Conservation (phyloP, 2,888 invertebrate species). For the Pyralis farinalis region DNA sequence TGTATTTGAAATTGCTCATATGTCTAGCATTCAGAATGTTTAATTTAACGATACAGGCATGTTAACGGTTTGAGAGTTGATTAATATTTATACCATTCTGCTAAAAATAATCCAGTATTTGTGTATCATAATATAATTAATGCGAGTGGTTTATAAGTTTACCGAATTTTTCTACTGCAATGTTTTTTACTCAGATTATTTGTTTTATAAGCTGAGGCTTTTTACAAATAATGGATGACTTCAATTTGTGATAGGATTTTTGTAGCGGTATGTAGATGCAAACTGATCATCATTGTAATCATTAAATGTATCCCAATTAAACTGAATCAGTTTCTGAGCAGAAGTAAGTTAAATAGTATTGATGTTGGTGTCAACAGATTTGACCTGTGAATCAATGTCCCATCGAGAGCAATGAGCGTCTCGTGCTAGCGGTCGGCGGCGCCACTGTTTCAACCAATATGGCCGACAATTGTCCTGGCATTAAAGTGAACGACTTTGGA, state of each 20-base stretch:
- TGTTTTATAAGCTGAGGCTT: too few species aligned
- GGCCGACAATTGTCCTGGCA: slow-evolving; percentile 11
- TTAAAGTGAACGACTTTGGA: slow-evolving; percentile 16
- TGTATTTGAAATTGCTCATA: not conserved
- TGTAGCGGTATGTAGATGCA: not conserved
- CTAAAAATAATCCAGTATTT: too few species aligned
- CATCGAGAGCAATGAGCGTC: slow-evolving; percentile 49
- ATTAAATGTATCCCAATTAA: slow-evolving; percentile 15
- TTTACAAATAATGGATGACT: too few species aligned
- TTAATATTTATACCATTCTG: too few species aligned
- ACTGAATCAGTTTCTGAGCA: slow-evolving; percentile 20
- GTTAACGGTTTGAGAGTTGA: too few species aligned
- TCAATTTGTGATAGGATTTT: too few species aligned
- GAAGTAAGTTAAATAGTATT: slow-evolving; percentile 57
- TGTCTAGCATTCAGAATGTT: too few species aligned
- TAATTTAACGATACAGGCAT: too few species aligned
- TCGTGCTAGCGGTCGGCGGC: slow-evolving; percentile 30
- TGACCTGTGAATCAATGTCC: slow-evolving; percentile 72
- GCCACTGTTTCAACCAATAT: slow-evolving; percentile 1
- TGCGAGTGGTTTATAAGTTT: too few species aligned
- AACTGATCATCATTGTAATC: slow-evolving; percentile 10
- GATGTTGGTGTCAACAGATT: slow-evolving; percentile 67
- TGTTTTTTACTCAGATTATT: too few species aligned
- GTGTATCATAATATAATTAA: too few species aligned
- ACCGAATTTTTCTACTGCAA: too few species aligned